Evolutionary conservation across 2,113 vertebrate genomes (phyloP).

Genomic region (Isurus oxyrinchus): DNA sequence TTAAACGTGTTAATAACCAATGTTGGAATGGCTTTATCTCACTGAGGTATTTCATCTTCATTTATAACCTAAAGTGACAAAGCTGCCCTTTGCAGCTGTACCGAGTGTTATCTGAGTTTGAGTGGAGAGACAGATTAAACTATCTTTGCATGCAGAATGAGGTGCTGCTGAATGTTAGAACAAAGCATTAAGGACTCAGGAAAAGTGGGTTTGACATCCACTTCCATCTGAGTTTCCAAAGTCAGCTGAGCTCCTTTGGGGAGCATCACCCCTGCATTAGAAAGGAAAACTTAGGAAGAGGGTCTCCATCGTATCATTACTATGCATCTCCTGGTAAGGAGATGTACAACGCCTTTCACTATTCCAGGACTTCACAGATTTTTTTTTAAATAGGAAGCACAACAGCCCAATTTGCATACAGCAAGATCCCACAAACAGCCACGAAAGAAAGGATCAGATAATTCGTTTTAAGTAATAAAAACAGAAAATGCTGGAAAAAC

Average conservation of each 20-base stretch:
- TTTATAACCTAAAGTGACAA: not conserved
- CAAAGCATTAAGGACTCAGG: not conserved
- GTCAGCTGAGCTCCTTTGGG: not conserved
- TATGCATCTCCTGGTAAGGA: not conserved
- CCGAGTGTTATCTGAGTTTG: not conserved
- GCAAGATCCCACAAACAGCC: not conserved
- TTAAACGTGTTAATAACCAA: not conserved
- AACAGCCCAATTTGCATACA: not conserved
- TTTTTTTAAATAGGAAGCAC: not conserved
- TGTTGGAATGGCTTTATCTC: not conserved
- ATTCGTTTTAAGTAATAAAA: not conserved
- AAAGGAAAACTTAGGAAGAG: not conserved
- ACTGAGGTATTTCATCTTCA: not conserved
- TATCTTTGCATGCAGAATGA: not conserved
- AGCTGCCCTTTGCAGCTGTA: not conserved
- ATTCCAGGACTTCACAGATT: not conserved
- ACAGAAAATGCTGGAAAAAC: too few species aligned
- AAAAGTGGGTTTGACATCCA: not conserved
- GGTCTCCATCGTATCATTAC: not conserved
- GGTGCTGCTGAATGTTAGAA: not conserved
- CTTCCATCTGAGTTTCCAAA: not conserved
- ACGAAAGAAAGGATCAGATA: not conserved
- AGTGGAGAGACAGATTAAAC: not conserved
- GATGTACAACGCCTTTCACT: not conserved
- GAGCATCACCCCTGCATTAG: not conserved